Conservation (phyloP, 2,888 invertebrate genomes). For the Hirtodrosophila cameraria region DNA sequence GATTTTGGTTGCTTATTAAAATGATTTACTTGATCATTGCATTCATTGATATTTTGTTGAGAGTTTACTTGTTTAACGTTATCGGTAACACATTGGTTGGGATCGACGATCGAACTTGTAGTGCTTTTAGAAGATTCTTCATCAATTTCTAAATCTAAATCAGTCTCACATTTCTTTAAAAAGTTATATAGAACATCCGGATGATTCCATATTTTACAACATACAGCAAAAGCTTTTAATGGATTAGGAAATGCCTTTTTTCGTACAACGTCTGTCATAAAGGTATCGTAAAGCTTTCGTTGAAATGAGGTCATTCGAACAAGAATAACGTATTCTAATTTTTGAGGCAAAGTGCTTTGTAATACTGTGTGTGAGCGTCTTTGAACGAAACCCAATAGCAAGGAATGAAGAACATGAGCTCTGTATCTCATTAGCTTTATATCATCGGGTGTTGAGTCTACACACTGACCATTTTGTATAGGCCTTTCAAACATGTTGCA, state of each 20-base stretch:
- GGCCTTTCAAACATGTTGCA: slow-evolving; percentile 99
- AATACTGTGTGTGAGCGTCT: slow-evolving; percentile 96
- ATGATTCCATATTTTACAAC: slow-evolving; percentile 99
- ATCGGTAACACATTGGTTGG: slow-evolving; percentile 16
- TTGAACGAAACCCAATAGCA: slow-evolving; percentile 98
- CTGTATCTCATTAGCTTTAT: slow-evolving; percentile 96
- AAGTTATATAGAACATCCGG: slow-evolving; percentile 96
- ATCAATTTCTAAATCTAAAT: slow-evolving; percentile 92
- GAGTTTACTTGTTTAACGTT: slow-evolving; percentile 9
- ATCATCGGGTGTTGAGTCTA: slow-evolving; percentile 97
- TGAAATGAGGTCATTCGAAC: slow-evolving; percentile 96
- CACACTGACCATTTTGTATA: slow-evolving; percentile 99
- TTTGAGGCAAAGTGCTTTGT: slow-evolving; percentile 95
- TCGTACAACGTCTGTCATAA: slow-evolving; percentile 96
- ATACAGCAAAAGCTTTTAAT: slow-evolving; percentile 98
- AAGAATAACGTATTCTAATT: slow-evolving; percentile 96
- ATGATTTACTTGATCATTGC: slow-evolving; percentile 17
- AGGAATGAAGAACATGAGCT: slow-evolving; percentile 97
- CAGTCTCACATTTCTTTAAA: slow-evolving; percentile 91
- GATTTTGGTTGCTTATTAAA: slow-evolving; percentile 3
- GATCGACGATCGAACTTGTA: slow-evolving; percentile 56
- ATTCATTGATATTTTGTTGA: slow-evolving; percentile 25
- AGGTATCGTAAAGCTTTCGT: slow-evolving; percentile 94
- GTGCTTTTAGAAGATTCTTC: slow-evolving; percentile 84
- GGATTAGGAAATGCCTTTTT: slow-evolving; percentile 96